These are phyloP conservation scores for Mustelus asterias DNA, from an alignment of 2,113 vertebrate species.

Conservation along the genomic window DNA sequence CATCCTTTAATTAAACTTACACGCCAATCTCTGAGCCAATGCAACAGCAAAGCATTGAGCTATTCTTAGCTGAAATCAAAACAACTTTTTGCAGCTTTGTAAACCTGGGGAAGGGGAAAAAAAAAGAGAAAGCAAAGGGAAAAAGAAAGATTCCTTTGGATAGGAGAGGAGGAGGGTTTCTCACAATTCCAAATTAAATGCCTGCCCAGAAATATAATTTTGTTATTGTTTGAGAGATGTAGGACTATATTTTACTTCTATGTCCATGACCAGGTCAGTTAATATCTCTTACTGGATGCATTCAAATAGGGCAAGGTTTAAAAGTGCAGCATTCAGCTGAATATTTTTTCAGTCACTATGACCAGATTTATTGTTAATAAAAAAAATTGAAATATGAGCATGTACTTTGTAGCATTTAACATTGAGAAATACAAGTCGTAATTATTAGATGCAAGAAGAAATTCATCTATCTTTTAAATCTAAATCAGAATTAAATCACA, in stretches of 20 bases:
- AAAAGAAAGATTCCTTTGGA: constrained; percentile 31
- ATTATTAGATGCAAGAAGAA: constrained; percentile 10
- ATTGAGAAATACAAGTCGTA: not conserved
- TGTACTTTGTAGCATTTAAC: constrained; percentile 8
- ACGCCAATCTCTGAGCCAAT: constrained; percentile 16
- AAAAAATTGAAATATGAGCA: constrained; percentile 9
- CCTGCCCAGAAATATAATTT: not conserved
- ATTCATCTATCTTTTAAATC: not conserved
- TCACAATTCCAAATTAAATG: constrained; percentile 14
- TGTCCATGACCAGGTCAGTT: not conserved
- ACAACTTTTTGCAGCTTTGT: constrained; percentile 3
- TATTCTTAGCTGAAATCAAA: constrained; percentile 22
- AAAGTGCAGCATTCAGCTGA: not conserved
- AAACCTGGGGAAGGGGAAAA: not conserved
- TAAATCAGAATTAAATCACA: not conserved
- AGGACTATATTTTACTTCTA: not conserved
- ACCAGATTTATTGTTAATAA: constrained; percentile 1
- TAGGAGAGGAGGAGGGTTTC: constrained; percentile 32
- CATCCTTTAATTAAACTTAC: constrained; percentile 8
- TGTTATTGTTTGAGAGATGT: not conserved
- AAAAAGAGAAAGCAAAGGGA: constrained; percentile 22
- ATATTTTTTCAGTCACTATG: not conserved
- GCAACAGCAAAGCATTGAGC: constrained; percentile 17
- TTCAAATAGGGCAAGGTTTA: not conserved
- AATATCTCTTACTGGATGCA: not conserved